Base-by-base conservation (phyloP, 2,888 invertebrate genomes). In the Cybosia mesomella region DNA sequence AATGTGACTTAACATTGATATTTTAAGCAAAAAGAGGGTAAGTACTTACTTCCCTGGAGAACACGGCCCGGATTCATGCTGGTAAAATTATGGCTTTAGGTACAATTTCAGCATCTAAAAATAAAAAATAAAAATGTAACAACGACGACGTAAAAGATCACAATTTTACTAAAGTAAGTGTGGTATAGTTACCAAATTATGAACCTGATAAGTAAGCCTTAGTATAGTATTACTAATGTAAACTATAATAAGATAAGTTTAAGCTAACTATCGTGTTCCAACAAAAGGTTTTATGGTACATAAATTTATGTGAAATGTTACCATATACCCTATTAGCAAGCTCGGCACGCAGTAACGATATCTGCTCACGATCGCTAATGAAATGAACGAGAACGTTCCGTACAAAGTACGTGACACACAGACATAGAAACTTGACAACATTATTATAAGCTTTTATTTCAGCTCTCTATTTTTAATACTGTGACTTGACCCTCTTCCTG, bases 291-390 rank as follows among this genome's bases (percentile, higher is more conserved):
- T 55, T 18, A 54, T 36, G 32, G 4, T 21, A 58, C 11, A 49
- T 10, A 22, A 59, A 60, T 75, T 77, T 66, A 77, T 91, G 87
- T 89, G 70, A 28, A 36, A 24, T 21, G 68, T 59, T 11, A 1
- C 0, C 59, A 13, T 84, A 72, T 89, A 89, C 89, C 88, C 64
- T 15, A 58, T 10, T 54, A 70, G 75, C 75, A 83, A 85, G 66
- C 74, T 71, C 39, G 75, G 88, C 91, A 89, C 89, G 91, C 91
- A 89, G 91, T 88, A 90, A 90, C 89, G 89, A 91, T 92, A 93
- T 92, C 93, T 91, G 87, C 93, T 91, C 93, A 92, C 92, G 93
- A 93, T 91, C 91, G 85, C 91, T 92, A 92, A 92, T 92, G 93
- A 93, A 93, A 93, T 92, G 93, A 90, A 87, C 88, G 89, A 87